Evolutionary conservation across 2,797 vertebrate species (phyloP).

Genomic region (Arremon brunneinucha): DNA sequence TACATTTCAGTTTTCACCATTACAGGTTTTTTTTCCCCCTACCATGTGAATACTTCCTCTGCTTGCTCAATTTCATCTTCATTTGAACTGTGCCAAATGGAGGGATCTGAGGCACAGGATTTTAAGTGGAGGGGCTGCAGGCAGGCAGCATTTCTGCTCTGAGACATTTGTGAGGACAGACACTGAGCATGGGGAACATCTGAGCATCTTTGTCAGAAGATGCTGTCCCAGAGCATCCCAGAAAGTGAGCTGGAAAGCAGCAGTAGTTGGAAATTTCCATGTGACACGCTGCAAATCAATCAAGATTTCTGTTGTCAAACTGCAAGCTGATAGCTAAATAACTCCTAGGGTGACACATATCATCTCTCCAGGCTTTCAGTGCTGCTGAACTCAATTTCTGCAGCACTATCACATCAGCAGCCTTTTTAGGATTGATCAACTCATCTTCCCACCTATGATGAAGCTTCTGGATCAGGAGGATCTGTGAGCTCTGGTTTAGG

Average conservation of each 20-base stretch:
- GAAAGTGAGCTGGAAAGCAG: neutral
- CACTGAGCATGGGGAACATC: neutral
- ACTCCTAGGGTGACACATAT: neutral
- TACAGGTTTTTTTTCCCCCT: neutral
- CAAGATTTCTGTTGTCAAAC: neutral
- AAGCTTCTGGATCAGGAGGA: neutral
- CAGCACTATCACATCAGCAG: neutral
- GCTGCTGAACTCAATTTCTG: neutral
- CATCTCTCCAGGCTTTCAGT: neutral
- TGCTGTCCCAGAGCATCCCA: fast-evolving
- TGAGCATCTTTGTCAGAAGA: neutral
- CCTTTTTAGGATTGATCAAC: neutral
- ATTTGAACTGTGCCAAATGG: neutral
- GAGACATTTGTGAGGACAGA: neutral
- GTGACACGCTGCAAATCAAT: neutral
- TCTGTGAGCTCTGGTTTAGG: neutral
- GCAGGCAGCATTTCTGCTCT: neutral
- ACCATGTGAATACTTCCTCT: neutral
- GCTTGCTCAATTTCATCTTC: neutral
- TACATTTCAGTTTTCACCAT: neutral
- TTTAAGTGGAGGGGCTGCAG: neutral
- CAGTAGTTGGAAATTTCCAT: neutral
- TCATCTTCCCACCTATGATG: neutral
- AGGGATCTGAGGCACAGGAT: neutral
- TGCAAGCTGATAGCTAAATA: neutral